Percentiles rank a stretch among this genome's conserved stretches.
These are phyloP conservation scores for Lypha dubia DNA, from an alignment of 2,888 invertebrate species.

Conservation along the genomic window DNA sequence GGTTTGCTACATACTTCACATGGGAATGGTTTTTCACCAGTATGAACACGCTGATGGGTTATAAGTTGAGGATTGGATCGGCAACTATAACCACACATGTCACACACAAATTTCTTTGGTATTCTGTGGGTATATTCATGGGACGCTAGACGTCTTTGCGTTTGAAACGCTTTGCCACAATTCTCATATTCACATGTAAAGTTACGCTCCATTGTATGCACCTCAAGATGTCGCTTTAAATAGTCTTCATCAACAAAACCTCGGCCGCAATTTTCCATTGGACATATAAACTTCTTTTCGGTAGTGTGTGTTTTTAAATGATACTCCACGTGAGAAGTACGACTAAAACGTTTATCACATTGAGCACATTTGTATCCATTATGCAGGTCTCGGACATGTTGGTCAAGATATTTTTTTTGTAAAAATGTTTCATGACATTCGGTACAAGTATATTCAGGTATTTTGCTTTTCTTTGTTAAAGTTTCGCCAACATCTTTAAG, in stretches of 20 bases:
- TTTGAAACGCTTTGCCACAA: slow-evolving; percentile 78
- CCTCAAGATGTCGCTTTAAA: slow-evolving; percentile 75
- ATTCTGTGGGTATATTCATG: slow-evolving; percentile 77
- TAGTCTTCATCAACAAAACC: slow-evolving; percentile 75
- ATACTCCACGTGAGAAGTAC: slow-evolving; percentile 46
- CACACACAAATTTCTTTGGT: slow-evolving; percentile 79
- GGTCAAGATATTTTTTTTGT: slow-evolving; percentile 51
- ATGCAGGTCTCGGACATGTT: slow-evolving; percentile 61
- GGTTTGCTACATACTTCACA: slow-evolving; percentile 78
- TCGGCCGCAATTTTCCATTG: slow-evolving; percentile 77
- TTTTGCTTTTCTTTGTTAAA: slow-evolving; percentile 20
- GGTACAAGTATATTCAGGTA: slow-evolving; percentile 44
- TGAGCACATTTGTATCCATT: slow-evolving; percentile 66
- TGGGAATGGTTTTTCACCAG: slow-evolving; percentile 78
- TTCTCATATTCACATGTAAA: slow-evolving; percentile 76
- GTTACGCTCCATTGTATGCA: slow-evolving; percentile 76
- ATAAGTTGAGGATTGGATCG: slow-evolving; percentile 77
- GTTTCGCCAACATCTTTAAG: background rate
- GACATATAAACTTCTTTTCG: slow-evolving; percentile 76
- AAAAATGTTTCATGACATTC: slow-evolving; percentile 57
- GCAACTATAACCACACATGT: slow-evolving; percentile 78
- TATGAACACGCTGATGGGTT: slow-evolving; percentile 78
- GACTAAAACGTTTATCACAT: slow-evolving; percentile 74
- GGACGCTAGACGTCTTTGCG: slow-evolving; percentile 75
- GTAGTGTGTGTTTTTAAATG: slow-evolving; percentile 77